Base-by-base conservation (phyloP, 2,888 invertebrate genomes). In the Apodemia duryi region DNA sequence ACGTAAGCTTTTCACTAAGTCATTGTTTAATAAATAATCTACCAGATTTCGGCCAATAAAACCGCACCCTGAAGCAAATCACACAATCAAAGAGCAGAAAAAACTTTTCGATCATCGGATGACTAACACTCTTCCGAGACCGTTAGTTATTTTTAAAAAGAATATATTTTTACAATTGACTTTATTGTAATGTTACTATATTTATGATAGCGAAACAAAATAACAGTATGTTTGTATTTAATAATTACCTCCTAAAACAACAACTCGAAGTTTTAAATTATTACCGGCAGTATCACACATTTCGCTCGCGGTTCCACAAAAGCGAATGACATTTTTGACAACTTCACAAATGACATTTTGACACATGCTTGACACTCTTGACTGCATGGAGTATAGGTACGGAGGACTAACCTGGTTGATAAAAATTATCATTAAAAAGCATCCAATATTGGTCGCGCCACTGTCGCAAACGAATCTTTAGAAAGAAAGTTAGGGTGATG, bases 11-110 rank as follows among this genome's bases (percentile, higher is more conserved):
- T 94, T 94, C 69, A 95, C 95, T 75, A 97, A 86, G 76, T 96
- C 94, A 85, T 97, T 95, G 70, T 93, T 93, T 72, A 98, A 92
- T 79, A 98, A 92, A 88, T 96, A 96, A 69, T 95, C 94, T 68
- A 97, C 95, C 74, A 98, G 92, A 91, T 98, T 96, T 78, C 98
- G 94, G 72, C 98, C 98, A 82, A 98, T 96, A 88, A 98, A 98
- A 77, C 98, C 98, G 89, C 97, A 97, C 86, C 98, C 98, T 98
- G 89, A 72, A 84, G 74, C 73, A 78, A 77, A 75, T 66, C 67
- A 67, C 69, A 77, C 72, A 72, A 79, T 73, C 75, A 76, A 72
- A 77, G 70, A 72, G 74, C 73, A 72, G 41, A 77, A 74, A 71
- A 76, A 78, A 74, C 70, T 74, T 72, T 72, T 73, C 72, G 72